phyloP scores from a whole-genome alignment of 92 coral and sea anemone genomes.

The Plumapathes pennacea region DNA sequence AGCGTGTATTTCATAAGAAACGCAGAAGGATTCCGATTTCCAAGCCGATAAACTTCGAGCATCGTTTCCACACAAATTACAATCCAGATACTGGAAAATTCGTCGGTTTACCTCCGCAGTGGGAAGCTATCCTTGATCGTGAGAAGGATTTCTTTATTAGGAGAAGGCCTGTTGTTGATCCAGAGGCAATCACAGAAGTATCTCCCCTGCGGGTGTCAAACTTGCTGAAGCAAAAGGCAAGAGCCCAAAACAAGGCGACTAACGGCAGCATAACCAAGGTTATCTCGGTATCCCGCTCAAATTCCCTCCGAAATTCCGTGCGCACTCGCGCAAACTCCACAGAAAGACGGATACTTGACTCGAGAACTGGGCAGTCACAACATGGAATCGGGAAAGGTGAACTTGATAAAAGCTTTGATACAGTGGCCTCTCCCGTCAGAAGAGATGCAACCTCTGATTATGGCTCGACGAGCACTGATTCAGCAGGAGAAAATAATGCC shows the following conservation, averaged over 20 bases:
- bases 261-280: slow-evolving; percentile 41
- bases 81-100: slow-evolving; percentile 69
- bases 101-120: slow-evolving; percentile 94
- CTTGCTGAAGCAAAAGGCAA: slow-evolving; percentile 52
- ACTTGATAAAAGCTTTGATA: slow-evolving; percentile 2
- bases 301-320: slow-evolving; percentile 92
- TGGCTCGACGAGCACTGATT: slow-evolving; percentile 87
- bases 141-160: slow-evolving; percentile 54
- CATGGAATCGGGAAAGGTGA: slow-evolving; percentile 4
- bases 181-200: slow-evolving; percentile 90
- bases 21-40: slow-evolving; percentile 84
- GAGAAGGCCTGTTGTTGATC: slow-evolving; percentile 93
- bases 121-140: slow-evolving; percentile 87
- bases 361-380: slow-evolving; percentile 42
- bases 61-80: slow-evolving; percentile 93
- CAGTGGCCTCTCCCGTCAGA: background rate
- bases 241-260: slow-evolving; percentile 23
- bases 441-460: slow-evolving; percentile 83
- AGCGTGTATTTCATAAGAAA: slow-evolving; percentile 84
- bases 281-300: slow-evolving; percentile 90
- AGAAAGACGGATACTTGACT: slow-evolving; percentile 34
- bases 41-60: slow-evolving; percentile 83
- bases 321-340: too few relatives aligned
- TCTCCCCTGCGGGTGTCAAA: slow-evolving; percentile 77
- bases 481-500: slow-evolving; percentile 58